Base-by-base conservation (phyloP, 1,140 invertebrate genomes). In the Drosophila cardini region DNA sequence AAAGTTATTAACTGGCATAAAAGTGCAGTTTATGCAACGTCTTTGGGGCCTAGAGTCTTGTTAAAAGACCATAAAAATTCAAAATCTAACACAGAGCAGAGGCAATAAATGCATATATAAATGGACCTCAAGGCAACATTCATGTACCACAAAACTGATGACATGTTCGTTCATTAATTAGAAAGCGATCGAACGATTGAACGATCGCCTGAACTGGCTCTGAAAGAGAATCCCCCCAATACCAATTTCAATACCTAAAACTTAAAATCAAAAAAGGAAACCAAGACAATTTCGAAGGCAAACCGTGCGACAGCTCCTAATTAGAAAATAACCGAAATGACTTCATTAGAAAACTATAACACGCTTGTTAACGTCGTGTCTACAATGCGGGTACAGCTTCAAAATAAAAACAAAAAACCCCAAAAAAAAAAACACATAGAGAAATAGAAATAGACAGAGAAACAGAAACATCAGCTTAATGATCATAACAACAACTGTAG, bases 271-370 rank as follows among this genome's bases (percentile, higher is more conserved):
- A 50, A n/a, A 50, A n/a, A 50, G 4, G 13, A 7, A 53, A 18
- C 21, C 15, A 38, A 26, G 21, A 26, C 63, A 61, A 10, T n/a
- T n/a, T n/a, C 45, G 21, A 50, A 26, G 21, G 21, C 21, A 26
- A 56, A 57, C 72, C 67, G 38, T 64, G 67, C 55, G 50, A 74
- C 78, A 71, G 48, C 78, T 75, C 64, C 83, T 78, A 87, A 86
- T 87, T 86, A 87, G 83, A 87, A 50, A 86, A 76, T 71, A 73
- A 21, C 72, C 68, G 53, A 76, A 86, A 86, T 87, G 83, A 87
- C 83, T 86, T 86, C 83, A 86, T 86, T 86, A 86, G 83, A 87
- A 86, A 86, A 86, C 83, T 87, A 86, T 86, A 86, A 86, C 83
- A 87, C 64, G 72, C 83, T 83, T 86, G 83, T 86, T 86, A 86